Evolutionary conservation across 2,888 invertebrate species (phyloP), one percentile per base, ranked within the genome.

Genomic region (Cetonia aurata): DNA sequence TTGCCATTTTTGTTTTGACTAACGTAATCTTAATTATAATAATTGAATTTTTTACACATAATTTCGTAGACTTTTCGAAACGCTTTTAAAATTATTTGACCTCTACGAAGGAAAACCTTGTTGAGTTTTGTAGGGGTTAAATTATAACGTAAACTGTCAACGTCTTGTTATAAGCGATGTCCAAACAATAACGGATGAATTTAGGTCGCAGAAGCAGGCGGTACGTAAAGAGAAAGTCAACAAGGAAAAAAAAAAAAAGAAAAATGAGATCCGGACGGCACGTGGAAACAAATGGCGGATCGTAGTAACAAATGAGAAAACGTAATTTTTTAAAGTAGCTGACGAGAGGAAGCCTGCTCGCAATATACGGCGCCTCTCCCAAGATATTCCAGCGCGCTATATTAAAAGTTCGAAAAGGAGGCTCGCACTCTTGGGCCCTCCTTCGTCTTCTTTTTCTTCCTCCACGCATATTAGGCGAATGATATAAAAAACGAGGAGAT

Each of bases 271-370:
- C 57, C 50, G 19, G 41, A 37, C 50, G 62, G 33, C 48, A 62
- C 46, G 48, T 48, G 62, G 48, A 62, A 62, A 62, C 48, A 62
- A 62, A 62, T 62, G 62, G 62, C 15, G 12, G 19, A 31, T 48
- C 33, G 48, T 37, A 37, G 37, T 48, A 48, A 46, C 50, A 37
- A 50, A 65, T 50, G 50, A 37, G 17, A 41, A 50, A 50, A 65
- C 50, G 62, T 65, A 50, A 65, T 65, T 65, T 50, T 48, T 65
- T 65, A 65, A 65, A 65, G 62, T 65, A 65, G 62, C 62, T 65
- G 37, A 50, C 50, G 46, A 13, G 62, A 65, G 19, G 50, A 65
- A 6, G 48, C 6, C 48, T 17, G 42, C 25, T 42, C 12, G 50
- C 52, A 37, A 50, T 17, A 41, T 60, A 17, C 46, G 37, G 33